Conservation (phyloP, 2,797 vertebrate genomes). For the Nasua narica region DNA sequence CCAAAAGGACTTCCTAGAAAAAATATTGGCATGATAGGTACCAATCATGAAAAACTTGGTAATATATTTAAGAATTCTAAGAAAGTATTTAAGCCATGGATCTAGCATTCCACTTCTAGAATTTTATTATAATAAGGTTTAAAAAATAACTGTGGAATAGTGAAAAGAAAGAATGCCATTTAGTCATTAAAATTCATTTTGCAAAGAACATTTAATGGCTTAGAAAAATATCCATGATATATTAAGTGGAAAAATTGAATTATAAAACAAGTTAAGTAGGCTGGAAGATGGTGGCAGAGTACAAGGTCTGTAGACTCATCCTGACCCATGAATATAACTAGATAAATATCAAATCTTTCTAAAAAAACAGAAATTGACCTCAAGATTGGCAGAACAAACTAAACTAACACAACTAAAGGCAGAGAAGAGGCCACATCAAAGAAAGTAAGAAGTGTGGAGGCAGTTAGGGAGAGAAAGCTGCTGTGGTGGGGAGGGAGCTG, state of each 20-base stretch:
- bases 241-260: not conserved
- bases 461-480: not conserved
- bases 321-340: not conserved
- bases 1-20: not conserved
- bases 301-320: not conserved
- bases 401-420: not conserved
- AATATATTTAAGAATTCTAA: not conserved
- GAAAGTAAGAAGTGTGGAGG: not conserved
- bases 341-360: not conserved
- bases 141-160: not conserved
- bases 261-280: not conserved
- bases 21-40: not conserved
- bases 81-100: not conserved
- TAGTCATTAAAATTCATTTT: not conserved
- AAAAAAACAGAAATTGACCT: not conserved
- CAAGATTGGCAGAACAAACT: not conserved
- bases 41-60: not conserved
- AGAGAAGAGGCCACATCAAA: not conserved
- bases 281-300: not conserved
- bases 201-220: not conserved
- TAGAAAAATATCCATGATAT: not conserved
- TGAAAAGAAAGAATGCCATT: not conserved
- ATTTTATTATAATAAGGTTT: not conserved
- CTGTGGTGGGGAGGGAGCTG: not conserved
- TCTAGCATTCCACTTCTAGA: not conserved